These are phyloP conservation scores for Schizothorax lantsangensis DNA, from an alignment of 2,797 vertebrate genomes.

Conservation along the genomic window DNA sequence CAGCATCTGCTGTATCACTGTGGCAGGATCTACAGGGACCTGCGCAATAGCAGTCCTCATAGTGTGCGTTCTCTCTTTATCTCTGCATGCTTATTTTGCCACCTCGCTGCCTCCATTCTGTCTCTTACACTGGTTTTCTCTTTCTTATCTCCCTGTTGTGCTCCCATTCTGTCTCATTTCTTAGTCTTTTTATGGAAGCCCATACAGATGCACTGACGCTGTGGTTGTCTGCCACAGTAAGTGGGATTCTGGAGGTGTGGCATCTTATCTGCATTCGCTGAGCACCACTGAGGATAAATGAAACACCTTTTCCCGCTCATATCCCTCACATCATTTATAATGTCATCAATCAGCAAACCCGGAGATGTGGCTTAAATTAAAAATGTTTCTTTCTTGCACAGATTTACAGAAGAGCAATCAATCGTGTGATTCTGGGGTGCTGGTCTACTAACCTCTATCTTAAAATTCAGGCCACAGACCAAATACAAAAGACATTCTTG, in stretches of 20 bases:
- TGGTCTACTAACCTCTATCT: neutral
- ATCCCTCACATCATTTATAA: neutral
- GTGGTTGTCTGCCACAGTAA: neutral
- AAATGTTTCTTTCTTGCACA: neutral
- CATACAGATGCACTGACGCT: neutral
- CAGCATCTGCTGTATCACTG: conserved; percentile 11
- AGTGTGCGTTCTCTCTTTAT: neutral
- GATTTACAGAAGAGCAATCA: conserved; percentile 2
- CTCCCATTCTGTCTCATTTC: conserved; percentile 18
- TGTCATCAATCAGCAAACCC: conserved; percentile 25
- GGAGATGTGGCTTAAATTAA: neutral
- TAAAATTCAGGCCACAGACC: neutral
- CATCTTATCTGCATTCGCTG: neutral
- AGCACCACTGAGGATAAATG: neutral
- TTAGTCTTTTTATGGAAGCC: conserved; percentile 3
- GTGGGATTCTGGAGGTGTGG: neutral
- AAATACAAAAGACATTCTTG: too few species aligned
- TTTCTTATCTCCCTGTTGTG: neutral
- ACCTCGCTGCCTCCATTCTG: conserved; percentile 32
- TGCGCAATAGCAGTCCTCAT: neutral
- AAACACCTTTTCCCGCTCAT: neutral
- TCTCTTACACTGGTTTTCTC: neutral
- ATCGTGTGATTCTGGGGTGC: neutral
- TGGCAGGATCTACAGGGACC: conserved; percentile 20
- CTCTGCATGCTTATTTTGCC: conserved; percentile 18